Evolutionary conservation across 1,140 invertebrate species (phyloP).

Genomic region (Pogonognathellus flavescens): DNA sequence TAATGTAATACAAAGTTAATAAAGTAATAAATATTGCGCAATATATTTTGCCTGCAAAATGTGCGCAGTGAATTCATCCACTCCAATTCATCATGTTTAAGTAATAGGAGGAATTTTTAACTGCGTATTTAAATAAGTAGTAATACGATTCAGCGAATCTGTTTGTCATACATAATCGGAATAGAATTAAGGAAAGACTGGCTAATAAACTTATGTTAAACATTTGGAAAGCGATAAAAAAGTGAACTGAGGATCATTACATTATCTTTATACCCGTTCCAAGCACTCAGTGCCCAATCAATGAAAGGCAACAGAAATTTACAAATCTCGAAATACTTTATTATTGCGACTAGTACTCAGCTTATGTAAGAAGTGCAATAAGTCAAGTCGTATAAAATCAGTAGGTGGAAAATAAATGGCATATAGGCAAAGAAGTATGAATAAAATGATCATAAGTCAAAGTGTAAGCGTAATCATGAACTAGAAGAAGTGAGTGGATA

Average conservation of each 20-base stretch:
- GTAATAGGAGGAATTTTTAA: no score
- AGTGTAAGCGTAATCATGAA: slow-evolving; percentile 47
- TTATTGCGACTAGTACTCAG: neutral
- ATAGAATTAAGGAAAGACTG: no score
- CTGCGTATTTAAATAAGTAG: no score
- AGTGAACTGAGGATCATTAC: neutral
- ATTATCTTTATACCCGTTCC: slow-evolving; percentile 27
- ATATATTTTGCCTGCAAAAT: no score
- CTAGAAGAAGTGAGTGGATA: slow-evolving; percentile 38
- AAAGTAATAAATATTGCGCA: no score
- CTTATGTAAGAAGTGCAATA: neutral
- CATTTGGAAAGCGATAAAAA: no score
- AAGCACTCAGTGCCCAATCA: neutral
- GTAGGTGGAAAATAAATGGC: slow-evolving; percentile 20
- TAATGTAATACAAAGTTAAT: no score
- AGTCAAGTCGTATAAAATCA: slow-evolving; percentile 2
- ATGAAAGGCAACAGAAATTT: neutral
- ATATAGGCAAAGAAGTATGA: neutral
- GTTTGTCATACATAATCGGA: no score
- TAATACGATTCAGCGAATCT: no score
- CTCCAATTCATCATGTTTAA: no score
- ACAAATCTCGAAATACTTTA: neutral
- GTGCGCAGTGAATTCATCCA: no score
- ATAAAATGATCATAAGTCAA: slow-evolving; percentile 50
- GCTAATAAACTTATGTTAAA: no score